Evolutionary conservation across 2,888 invertebrate species (phyloP).

Genomic region (Anticlea derivata): DNA sequence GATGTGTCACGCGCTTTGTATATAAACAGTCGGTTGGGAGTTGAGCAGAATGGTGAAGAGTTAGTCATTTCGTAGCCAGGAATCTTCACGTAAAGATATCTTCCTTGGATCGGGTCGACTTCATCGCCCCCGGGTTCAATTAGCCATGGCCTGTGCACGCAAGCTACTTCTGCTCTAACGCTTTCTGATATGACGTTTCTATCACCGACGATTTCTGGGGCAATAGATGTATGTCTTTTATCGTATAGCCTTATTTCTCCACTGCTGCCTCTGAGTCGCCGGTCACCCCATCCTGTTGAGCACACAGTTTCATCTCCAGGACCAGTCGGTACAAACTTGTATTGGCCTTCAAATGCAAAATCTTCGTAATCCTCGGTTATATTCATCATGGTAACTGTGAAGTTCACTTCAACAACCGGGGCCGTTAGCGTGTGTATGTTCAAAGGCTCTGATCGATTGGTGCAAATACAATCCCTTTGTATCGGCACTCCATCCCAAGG

Average conservation of each 20-base stretch:
- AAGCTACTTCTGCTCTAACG: conserved; percentile 82
- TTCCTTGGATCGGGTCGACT: conserved; percentile 81
- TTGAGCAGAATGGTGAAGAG: conserved; percentile 84
- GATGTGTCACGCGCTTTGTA: conserved; percentile 88
- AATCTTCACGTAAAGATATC: conserved; percentile 88
- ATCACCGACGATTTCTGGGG: conserved; percentile 75
- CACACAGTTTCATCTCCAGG: conserved; percentile 85
- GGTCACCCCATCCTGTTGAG: conserved; percentile 86
- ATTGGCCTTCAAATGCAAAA: conserved; percentile 90
- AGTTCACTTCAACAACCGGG: conserved; percentile 88
- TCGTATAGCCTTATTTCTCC: conserved; percentile 89
- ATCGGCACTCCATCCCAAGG: conserved; percentile 88
- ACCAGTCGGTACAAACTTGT: conserved; percentile 85
- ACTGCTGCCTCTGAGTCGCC: conserved; percentile 87
- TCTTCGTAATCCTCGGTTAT: conserved; percentile 91
- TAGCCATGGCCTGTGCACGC: conserved; percentile 90
- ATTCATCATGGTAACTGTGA: conserved; percentile 90
- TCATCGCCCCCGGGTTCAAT: conserved; percentile 91
- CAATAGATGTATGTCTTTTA: conserved; percentile 75
- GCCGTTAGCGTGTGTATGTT: conserved; percentile 88
- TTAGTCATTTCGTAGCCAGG: conserved; percentile 85
- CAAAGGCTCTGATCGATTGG: conserved; percentile 86
- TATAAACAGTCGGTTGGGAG: conserved; percentile 88
- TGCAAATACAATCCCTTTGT: conserved; percentile 89
- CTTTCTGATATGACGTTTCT: conserved; percentile 80